Conservation (phyloP, 2,797 vertebrate genomes). For the Tolypeutes matacus region DNA sequence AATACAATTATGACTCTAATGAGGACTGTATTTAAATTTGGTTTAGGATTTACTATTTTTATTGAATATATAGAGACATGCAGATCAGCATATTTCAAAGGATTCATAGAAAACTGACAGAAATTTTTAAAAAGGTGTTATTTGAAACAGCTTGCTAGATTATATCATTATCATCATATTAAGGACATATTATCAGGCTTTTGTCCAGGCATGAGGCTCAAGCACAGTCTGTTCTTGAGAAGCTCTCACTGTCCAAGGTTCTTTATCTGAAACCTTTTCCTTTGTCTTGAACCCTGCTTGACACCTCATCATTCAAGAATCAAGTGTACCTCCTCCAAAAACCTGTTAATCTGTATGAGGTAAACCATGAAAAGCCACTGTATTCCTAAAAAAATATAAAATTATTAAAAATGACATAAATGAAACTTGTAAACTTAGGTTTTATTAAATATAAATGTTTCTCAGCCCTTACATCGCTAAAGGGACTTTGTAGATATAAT, state of each 20-base stretch:
- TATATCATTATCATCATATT: neutral
- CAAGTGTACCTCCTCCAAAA: neutral
- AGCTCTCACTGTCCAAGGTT: neutral
- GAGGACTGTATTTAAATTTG: conserved; percentile 39
- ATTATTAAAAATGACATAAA: neutral
- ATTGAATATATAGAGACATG: conserved; percentile 3
- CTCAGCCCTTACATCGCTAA: neutral
- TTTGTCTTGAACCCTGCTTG: neutral
- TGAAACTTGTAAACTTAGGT: neutral
- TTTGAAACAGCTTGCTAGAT: neutral
- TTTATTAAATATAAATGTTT: neutral
- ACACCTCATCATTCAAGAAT: neutral
- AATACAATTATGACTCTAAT: conserved; percentile 6
- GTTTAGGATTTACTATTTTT: conserved; percentile 43
- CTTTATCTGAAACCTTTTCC: neutral
- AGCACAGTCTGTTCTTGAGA: neutral
- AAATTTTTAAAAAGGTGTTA: neutral
- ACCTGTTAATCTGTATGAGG: neutral
- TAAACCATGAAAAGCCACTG: too few species aligned
- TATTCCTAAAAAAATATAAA: neutral
- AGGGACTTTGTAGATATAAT: neutral
- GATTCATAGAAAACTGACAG: neutral
- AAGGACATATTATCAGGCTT: neutral
- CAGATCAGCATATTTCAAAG: neutral
- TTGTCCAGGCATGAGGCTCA: neutral